Percentiles rank a stretch among this genome's conserved stretches.
Conservation (phyloP, 64 coral and sea anemone genomes). For the Cladopsammia gracilis region DNA sequence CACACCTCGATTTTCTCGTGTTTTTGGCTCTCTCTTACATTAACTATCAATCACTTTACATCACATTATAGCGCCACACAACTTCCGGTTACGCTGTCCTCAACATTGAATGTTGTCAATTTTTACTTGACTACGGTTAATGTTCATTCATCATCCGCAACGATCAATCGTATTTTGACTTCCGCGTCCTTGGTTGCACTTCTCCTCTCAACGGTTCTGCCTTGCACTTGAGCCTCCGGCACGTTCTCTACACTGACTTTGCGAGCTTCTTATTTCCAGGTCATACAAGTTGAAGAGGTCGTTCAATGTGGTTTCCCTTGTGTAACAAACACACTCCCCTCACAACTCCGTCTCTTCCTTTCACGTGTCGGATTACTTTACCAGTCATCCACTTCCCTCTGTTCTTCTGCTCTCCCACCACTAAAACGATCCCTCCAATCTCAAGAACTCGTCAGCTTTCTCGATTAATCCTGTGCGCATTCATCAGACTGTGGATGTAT, state of each 20-base stretch:
- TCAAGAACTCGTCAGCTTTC: constrained; percentile 38
- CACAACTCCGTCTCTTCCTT: too few species aligned
- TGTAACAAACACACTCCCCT: constrained; percentile 64
- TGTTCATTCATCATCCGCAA: constrained; percentile 1
- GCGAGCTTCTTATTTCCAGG: constrained; percentile 52
- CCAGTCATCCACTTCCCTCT: constrained; percentile 83
- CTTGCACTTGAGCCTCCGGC: constrained; percentile 3
- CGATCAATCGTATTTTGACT: not conserved
- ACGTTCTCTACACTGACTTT: constrained; percentile 6
- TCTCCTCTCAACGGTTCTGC: constrained; percentile 1
- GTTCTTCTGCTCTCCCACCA: constrained; percentile 82
- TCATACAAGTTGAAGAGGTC: constrained; percentile 55
- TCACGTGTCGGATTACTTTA: constrained; percentile 49
- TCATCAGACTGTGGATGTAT: constrained; percentile 82
- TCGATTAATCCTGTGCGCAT: constrained; percentile 73
- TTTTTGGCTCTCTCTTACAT: too few species aligned
- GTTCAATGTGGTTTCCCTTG: constrained; percentile 26
- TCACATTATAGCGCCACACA: too few species aligned
- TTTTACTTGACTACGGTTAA: not conserved
- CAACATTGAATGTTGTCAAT: not conserved
- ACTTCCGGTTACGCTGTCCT: too few species aligned
- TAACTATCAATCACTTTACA: too few species aligned
- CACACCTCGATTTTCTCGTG: too few species aligned
- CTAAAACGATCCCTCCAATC: constrained; percentile 61
- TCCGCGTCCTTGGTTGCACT: constrained; percentile 6